phyloP scores from a whole-genome alignment of 2,797 vertebrate genomes.

The Myoxocephalus aenaeus region DNA sequence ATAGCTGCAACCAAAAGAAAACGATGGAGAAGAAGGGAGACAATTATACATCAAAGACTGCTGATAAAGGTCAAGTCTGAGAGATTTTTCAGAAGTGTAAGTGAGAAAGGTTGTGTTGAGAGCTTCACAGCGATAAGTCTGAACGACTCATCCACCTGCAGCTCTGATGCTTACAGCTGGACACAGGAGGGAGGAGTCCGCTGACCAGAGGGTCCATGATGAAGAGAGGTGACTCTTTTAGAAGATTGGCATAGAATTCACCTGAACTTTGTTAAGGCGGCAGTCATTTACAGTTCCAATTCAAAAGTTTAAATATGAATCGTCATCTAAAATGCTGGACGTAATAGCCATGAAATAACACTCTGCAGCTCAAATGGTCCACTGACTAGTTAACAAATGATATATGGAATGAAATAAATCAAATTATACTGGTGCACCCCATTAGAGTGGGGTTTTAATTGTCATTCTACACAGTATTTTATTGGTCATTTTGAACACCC shows the following conservation, averaged over 20 bases:
- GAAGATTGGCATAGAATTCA: constrained; percentile 13
- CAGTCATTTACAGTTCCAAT: neutral
- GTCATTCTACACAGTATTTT: constrained; percentile 14
- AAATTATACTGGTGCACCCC: constrained; percentile 9
- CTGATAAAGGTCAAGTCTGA: constrained; percentile 51
- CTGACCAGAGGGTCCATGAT: neutral
- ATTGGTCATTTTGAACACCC: neutral
- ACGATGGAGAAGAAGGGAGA: neutral
- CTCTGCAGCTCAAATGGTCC: neutral
- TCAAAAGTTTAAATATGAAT: constrained; percentile 15
- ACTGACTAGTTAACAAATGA: constrained; percentile 11
- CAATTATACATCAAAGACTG: constrained; percentile 26
- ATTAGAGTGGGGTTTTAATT: constrained; percentile 7
- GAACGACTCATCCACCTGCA: neutral
- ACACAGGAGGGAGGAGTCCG: neutral
- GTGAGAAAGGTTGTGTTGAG: neutral
- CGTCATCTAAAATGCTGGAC: constrained; percentile 6
- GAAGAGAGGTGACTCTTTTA: constrained; percentile 4
- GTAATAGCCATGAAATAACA: constrained; percentile 38
- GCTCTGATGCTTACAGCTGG: constrained; percentile 11
- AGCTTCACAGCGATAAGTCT: neutral
- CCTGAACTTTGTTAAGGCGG: constrained; percentile 5
- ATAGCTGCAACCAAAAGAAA: constrained; percentile 1
- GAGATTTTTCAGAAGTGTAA: constrained; percentile 13
- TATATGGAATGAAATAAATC: constrained; percentile 4